A percentile compares a stretch with the other conserved stretches of the same genome.
phyloP scores from a whole-genome alignment of 2,888 invertebrate genomes.

The Teleiodes luculella region DNA sequence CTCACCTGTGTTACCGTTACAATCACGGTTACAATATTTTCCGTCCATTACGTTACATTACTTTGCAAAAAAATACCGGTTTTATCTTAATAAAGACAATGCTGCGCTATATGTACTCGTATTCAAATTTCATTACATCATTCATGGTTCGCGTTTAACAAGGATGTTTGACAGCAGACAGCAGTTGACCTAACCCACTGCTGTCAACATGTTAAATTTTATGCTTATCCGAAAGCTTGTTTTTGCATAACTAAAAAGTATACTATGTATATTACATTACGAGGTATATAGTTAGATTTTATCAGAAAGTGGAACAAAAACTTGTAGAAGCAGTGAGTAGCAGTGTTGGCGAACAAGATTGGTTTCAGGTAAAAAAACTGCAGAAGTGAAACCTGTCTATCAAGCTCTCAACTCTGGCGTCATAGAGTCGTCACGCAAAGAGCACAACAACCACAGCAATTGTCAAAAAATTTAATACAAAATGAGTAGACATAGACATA shows the following conservation, averaged over 20 bases:
- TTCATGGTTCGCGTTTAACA: neutral
- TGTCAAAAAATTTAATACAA: no score
- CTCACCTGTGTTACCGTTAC: neutral
- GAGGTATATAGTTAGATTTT: constrained; percentile 6
- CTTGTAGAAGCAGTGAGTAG: constrained; percentile 17
- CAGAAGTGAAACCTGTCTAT: constrained; percentile 41
- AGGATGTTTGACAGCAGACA: constrained; percentile 9
- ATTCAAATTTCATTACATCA: neutral
- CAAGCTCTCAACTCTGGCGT: constrained; percentile 43
- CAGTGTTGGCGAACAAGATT: constrained; percentile 20
- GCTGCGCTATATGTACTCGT: neutral
- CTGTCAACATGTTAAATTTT: constrained; percentile 8
- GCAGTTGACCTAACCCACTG: constrained; percentile 4
- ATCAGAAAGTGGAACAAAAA: constrained; percentile 11
- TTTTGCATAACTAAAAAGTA: constrained; percentile 12
- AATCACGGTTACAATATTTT: neutral
- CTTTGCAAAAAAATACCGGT: neutral
- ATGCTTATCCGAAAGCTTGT: neutral
- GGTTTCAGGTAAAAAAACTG: constrained; percentile 34
- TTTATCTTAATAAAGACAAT: neutral
- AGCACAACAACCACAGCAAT: no score
- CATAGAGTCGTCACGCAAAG: constrained; percentile 34
- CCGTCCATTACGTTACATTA: neutral
- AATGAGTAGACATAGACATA: no score
- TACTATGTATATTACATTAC: constrained; percentile 10